phyloP scores from a whole-genome alignment of 2,888 invertebrate genomes.

The Agonopterix heracliana region DNA sequence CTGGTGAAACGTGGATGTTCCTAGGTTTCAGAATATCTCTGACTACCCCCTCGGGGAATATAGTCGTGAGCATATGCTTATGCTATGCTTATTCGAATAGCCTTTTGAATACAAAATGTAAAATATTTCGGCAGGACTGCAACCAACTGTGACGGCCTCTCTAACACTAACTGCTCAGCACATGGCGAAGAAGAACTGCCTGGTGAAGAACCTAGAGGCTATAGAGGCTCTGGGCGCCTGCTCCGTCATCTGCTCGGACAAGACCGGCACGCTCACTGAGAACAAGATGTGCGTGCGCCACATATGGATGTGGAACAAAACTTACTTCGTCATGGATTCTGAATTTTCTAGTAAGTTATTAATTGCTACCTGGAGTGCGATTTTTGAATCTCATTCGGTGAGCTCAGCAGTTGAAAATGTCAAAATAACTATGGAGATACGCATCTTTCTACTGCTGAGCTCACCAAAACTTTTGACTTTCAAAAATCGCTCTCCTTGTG shows the following conservation, averaged over 20 bases:
- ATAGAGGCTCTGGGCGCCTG: constrained; percentile 99
- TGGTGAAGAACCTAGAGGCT: constrained; percentile 99
- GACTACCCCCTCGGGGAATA: too few species aligned
- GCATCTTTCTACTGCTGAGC: too few species aligned
- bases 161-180: constrained; percentile 97
- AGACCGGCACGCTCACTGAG: constrained; percentile 98
- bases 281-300: constrained; percentile 99
- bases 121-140: constrained; percentile 75
- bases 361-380: background rate
- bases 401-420: too few species aligned
- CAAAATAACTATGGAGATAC: too few species aligned
- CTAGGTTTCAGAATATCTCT: too few species aligned
- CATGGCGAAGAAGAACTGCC: constrained; percentile 98
- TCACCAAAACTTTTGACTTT: too few species aligned
- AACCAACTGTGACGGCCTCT: constrained; percentile 99
- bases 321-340: constrained; percentile 86
- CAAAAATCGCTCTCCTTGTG: too few species aligned
- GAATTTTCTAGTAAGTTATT: constrained; percentile 32
- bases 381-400: too few species aligned
- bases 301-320: constrained; percentile 97
- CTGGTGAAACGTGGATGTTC: too few species aligned
- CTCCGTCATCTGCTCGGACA: constrained; percentile 98
- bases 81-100: too few species aligned
- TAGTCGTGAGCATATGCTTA: too few species aligned
- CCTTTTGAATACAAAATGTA: background rate